Evolutionary conservation across 1,140 invertebrate species (phyloP).

Genomic region (Formica selysi): DNA sequence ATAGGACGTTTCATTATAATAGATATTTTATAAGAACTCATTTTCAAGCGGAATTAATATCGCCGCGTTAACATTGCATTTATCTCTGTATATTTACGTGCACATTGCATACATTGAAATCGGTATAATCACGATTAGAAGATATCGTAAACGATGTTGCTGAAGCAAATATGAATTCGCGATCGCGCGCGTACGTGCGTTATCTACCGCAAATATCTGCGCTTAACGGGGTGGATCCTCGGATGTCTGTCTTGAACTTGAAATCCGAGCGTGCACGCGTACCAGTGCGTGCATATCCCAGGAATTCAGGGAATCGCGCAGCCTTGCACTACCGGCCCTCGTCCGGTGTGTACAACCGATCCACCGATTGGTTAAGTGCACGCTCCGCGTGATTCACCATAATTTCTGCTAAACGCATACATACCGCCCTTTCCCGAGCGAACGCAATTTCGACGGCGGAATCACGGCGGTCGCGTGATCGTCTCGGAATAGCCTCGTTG

Average conservation of each 20-base stretch:
- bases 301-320: constrained; percentile 55
- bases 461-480: constrained; percentile 65
- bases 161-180: not conserved
- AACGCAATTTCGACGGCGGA: constrained; percentile 41
- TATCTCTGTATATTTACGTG: not conserved
- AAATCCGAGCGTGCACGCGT: constrained; percentile 39
- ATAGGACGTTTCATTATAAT: not conserved
- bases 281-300: constrained; percentile 40
- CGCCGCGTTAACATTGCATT: not conserved
- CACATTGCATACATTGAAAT: not conserved
- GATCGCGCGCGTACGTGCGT: not conserved
- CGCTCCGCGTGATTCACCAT: constrained; percentile 63
- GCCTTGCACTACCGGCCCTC: constrained; percentile 41
- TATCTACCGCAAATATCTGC: constrained; percentile 6
- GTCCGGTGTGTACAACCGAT: not conserved
- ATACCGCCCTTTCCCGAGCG: constrained; percentile 34
- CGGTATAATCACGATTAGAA: not conserved
- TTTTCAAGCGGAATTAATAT: not conserved
- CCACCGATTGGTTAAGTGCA: constrained; percentile 41
- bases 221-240: not conserved
- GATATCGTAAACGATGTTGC: not conserved
- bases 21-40: not conserved
- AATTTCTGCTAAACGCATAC: constrained; percentile 61
- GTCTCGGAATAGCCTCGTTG: constrained; percentile 38
- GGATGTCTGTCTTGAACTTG: constrained; percentile 41